These are phyloP conservation scores for Sinodicranocentrus sp. DNA, from an alignment of 2,888 invertebrate species.

Conservation along the genomic window DNA sequence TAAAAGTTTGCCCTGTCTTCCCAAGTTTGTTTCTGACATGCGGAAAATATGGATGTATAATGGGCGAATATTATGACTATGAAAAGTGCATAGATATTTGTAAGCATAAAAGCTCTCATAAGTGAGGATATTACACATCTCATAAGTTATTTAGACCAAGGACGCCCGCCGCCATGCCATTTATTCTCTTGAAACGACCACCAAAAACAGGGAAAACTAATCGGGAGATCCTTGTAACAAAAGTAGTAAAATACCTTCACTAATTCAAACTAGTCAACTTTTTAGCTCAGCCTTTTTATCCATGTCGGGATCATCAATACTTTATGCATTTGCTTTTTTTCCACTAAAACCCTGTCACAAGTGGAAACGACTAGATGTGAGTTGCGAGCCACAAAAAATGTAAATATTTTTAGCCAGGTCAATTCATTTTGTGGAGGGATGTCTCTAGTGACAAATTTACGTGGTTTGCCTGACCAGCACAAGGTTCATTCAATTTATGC, in stretches of 20 bases:
- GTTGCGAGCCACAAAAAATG: too few species aligned
- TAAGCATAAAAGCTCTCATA: not conserved
- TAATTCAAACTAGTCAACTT: too few species aligned
- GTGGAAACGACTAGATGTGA: too few species aligned
- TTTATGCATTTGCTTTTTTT: too few species aligned
- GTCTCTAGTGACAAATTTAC: not conserved
- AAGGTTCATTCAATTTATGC: constrained; percentile 29
- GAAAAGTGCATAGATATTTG: not conserved
- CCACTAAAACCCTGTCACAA: too few species aligned
- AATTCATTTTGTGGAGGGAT: not conserved
- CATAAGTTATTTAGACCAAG: constrained; percentile 64
- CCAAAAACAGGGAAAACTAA: too few species aligned
- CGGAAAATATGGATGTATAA: not conserved
- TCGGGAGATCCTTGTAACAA: constrained; percentile 32
- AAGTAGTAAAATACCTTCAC: not conserved
- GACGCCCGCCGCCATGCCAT: constrained; percentile 58
- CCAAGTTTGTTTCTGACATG: not conserved
- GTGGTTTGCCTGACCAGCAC: not conserved
- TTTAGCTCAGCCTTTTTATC: too few species aligned
- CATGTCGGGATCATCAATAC: too few species aligned
- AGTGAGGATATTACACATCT: constrained; percentile 8
- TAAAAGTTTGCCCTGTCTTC: not conserved
- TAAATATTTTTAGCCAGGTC: not conserved
- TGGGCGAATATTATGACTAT: not conserved
- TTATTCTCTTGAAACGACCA: constrained; percentile 10